Percentiles rank a stretch among this genome's conserved stretches.
Conservation (phyloP, 1,140 invertebrate species). For the Drosophila carrolli region DNA sequence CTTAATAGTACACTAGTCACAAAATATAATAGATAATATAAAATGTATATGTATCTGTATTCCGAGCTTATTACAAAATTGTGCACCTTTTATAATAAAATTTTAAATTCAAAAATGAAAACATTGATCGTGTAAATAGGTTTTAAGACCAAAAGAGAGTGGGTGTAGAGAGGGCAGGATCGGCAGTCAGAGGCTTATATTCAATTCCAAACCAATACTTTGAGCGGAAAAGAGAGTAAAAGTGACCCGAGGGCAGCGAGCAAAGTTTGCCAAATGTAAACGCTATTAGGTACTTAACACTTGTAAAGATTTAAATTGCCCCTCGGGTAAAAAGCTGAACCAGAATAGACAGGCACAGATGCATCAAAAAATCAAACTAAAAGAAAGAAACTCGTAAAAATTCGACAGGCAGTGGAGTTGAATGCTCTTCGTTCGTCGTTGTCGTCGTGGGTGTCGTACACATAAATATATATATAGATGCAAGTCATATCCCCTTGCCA, state of each 20-base stretch:
- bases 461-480: conserved; percentile 32
- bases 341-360: conserved; percentile 39
- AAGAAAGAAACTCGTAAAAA: conserved; percentile 15
- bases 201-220: background rate
- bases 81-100: too few species aligned
- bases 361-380: conserved; percentile 13
- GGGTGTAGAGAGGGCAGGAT: conserved; percentile 4
- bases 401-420: conserved; percentile 36
- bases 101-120: background rate
- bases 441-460: conserved; percentile 36
- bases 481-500: background rate
- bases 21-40: too few species aligned
- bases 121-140: background rate
- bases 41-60: too few species aligned
- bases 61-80: too few species aligned
- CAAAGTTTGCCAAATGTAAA: conserved; percentile 14
- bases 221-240: background rate
- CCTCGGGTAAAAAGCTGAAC: conserved; percentile 2
- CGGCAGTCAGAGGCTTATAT: background rate
- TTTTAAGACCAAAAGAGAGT: too few species aligned
- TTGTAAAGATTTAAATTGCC: conserved; percentile 27
- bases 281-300: conserved; percentile 17
- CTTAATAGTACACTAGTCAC: too few species aligned
- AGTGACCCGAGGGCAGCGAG: conserved; percentile 7
- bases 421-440: conserved; percentile 30